These are phyloP conservation scores for Drosophila suboccidentalis DNA, from an alignment of 2,888 invertebrate species.

Conservation along the genomic window DNA sequence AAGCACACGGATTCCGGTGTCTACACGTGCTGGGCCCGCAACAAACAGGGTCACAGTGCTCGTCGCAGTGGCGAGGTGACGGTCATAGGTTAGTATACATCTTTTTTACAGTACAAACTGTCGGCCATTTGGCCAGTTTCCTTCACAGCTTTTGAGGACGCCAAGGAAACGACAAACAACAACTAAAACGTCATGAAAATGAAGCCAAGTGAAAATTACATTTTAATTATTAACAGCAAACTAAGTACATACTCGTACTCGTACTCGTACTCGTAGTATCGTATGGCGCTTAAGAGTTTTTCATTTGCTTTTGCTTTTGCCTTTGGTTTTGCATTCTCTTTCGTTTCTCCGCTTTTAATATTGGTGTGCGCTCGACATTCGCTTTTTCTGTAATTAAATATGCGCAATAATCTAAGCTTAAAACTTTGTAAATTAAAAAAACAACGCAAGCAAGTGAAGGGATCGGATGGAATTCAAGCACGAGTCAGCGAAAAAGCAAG, in stretches of 20 bases:
- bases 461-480: conserved; percentile 18
- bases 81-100: conserved; percentile 90
- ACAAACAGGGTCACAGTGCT: conserved; percentile 92
- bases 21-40: conserved; percentile 92
- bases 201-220: conserved; percentile 78
- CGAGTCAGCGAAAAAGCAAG: conserved; percentile 31
- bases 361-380: conserved; percentile 47
- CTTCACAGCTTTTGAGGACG: conserved; percentile 52
- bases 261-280: conserved; percentile 41
- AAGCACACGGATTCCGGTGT: conserved; percentile 91
- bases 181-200: conserved; percentile 20
- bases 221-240: conserved; percentile 78
- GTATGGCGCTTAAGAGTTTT: conserved; percentile 57
- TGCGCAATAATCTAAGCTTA: conserved; percentile 80
- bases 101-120: conserved; percentile 16
- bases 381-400: conserved; percentile 71
- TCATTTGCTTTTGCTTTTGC: conserved; percentile 45
- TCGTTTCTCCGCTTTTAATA: conserved; percentile 39
- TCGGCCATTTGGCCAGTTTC: conserved; percentile 55
- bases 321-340: conserved; percentile 47
- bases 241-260: conserved; percentile 61
- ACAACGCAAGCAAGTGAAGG: conserved; percentile 15
- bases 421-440: conserved; percentile 72
- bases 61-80: conserved; percentile 91
- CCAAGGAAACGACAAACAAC: conserved; percentile 30